Percentiles rank a stretch among this genome's conserved stretches.
These are phyloP conservation scores for Sinocyclocheilus maitianheensis DNA, from an alignment of 2,113 vertebrate genomes.

Conservation along the genomic window DNA sequence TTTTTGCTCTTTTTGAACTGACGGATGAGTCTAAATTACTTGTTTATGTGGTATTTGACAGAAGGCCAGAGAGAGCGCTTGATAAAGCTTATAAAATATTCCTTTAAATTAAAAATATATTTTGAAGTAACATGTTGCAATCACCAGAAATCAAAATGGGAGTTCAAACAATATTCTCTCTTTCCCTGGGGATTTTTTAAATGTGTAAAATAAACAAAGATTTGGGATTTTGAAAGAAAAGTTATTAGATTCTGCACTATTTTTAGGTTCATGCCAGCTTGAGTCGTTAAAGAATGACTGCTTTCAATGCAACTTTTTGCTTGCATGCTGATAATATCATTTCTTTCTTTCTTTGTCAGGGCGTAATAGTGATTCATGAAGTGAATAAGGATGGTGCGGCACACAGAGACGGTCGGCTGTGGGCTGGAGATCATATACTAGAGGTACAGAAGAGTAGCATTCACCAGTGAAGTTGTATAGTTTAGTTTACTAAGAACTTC, in stretches of 20 bases:
- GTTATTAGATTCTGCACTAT: neutral
- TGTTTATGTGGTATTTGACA: neutral
- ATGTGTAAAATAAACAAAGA: neutral
- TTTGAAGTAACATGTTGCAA: neutral
- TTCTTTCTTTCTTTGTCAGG: conserved; percentile 70
- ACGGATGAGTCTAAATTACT: neutral
- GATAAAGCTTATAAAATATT: neutral
- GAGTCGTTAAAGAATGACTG: neutral
- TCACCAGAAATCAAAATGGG: conserved; percentile 2
- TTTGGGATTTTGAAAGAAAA: neutral
- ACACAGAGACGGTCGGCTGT: conserved; percentile 91
- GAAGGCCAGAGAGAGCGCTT: neutral
- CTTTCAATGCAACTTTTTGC: neutral
- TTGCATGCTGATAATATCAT: neutral
- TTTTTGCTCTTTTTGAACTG: neutral
- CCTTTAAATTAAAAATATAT: neutral
- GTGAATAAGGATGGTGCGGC: conserved; percentile 79
- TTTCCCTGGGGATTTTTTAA: too few relatives aligned
- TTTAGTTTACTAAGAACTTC: neutral
- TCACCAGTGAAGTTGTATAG: neutral
- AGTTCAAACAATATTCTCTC: neutral
- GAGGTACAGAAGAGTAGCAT: conserved; percentile 75
- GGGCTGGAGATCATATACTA: conserved; percentile 94
- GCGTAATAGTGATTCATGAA: conserved; percentile 83
- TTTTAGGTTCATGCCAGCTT: neutral